These are phyloP conservation scores for Phaethornis superciliosus DNA, from an alignment of 2,113 vertebrate genomes.

Conservation along the genomic window DNA sequence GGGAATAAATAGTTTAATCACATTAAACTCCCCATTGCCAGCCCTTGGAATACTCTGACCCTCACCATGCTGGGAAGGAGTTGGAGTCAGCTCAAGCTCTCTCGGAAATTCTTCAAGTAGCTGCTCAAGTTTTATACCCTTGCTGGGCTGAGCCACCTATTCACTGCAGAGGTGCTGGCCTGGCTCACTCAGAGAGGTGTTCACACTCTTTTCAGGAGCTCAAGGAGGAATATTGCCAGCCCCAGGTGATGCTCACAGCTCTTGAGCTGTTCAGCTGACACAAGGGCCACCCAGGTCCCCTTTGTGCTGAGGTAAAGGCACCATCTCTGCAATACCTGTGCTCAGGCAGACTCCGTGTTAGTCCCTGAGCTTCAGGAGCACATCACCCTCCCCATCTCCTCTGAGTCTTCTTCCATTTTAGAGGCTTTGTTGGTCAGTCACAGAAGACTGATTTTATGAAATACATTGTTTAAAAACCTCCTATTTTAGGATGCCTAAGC, in stretches of 20 bases:
- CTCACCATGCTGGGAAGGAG: fast-evolving
- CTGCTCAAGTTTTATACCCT: background rate
- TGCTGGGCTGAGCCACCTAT: background rate
- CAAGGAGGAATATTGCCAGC: fast-evolving
- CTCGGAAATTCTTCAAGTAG: background rate
- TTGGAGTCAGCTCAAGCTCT: background rate
- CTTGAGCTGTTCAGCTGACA: fast-evolving
- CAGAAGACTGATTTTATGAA: background rate
- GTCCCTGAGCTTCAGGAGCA: background rate
- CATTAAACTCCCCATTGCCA: too few relatives aligned
- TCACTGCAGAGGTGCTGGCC: background rate
- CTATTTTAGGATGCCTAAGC: background rate
- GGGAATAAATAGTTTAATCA: background rate
- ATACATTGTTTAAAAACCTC: background rate
- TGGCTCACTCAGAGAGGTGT: background rate
- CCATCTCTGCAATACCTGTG: background rate
- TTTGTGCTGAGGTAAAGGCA: fast-evolving
- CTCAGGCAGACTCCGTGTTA: too few relatives aligned
- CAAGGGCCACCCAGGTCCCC: background rate
- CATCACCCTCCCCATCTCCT: fast-evolving
- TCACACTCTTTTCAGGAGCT: too few relatives aligned
- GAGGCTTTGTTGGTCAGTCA: background rate
- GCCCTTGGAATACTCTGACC: fast-evolving
- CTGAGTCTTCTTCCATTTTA: background rate
- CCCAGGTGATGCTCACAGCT: too few relatives aligned